These are phyloP conservation scores for Hystrix cristata DNA, from an alignment of 2,113 vertebrate genomes.

Conservation along the genomic window DNA sequence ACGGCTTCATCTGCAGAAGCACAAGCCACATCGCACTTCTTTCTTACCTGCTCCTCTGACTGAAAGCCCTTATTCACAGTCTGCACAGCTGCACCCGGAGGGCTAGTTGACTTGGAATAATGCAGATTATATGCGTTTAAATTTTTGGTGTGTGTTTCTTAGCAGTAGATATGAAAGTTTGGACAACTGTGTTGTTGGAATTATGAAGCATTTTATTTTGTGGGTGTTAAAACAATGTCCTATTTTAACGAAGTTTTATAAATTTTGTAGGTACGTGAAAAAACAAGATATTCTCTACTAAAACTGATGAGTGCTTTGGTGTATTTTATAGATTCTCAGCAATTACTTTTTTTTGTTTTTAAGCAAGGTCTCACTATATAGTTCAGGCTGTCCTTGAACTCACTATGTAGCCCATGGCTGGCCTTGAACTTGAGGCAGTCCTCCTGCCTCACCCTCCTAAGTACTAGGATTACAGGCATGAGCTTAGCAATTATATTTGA, in stretches of 20 bases:
- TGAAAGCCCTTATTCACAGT: background rate
- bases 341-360: background rate
- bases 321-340: background rate
- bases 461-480: too few relatives aligned
- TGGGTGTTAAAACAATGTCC: conserved; percentile 35
- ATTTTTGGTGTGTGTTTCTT: conserved; percentile 35
- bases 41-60: background rate
- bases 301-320: conserved; percentile 5
- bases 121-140: conserved; percentile 13
- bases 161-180: background rate
- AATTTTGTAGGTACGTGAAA: background rate
- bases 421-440: too few relatives aligned
- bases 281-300: background rate
- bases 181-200: background rate
- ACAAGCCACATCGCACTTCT: background rate
- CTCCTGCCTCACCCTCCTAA: too few relatives aligned
- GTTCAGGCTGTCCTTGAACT: too few relatives aligned
- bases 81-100: background rate
- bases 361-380: too few relatives aligned
- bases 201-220: conserved; percentile 53
- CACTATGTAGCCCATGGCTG: too few relatives aligned
- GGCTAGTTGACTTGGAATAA: background rate
- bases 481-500: background rate
- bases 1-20: background rate
- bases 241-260: conserved; percentile 50